Evolutionary conservation across 2,113 vertebrate species (phyloP).

Genomic region (Lasiurus borealis): DNA sequence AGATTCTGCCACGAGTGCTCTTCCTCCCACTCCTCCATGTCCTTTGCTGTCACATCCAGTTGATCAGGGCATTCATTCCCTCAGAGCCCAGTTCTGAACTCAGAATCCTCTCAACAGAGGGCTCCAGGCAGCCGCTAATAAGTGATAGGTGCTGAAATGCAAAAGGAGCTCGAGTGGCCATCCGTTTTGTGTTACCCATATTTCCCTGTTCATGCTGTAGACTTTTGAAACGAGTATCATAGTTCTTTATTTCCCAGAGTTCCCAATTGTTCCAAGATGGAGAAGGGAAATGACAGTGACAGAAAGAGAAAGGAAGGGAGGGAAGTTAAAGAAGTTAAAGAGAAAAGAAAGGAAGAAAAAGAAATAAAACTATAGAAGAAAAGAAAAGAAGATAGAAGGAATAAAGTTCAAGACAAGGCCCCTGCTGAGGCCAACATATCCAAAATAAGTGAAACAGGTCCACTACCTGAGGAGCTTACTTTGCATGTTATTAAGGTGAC

Average conservation of each 20-base stretch:
- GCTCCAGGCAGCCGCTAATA: background rate
- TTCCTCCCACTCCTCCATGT: background rate
- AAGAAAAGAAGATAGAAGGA: background rate
- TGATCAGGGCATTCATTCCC: constrained; percentile 48
- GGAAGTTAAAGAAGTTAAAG: background rate
- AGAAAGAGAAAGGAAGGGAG: background rate
- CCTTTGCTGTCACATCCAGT: constrained; percentile 74
- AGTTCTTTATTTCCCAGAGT: background rate
- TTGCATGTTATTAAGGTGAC: no score
- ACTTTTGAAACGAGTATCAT: background rate
- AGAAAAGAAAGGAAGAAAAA: background rate
- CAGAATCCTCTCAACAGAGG: background rate
- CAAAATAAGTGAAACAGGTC: fast-evolving
- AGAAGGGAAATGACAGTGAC: background rate
- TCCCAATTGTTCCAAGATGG: background rate
- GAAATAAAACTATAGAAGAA: background rate
- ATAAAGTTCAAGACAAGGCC: background rate
- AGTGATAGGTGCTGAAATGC: background rate
- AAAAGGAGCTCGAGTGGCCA: background rate
- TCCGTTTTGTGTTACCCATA: fast-evolving
- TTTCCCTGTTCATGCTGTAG: background rate
- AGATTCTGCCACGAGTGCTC: background rate
- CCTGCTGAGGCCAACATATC: background rate
- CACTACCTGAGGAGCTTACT: background rate
- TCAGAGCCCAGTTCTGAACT: constrained; percentile 14